Percentiles rank a stretch among this genome's conserved stretches.
These are phyloP conservation scores for Pristionchus entomophagus DNA, from an alignment of 2,888 invertebrate species.

Conservation along the genomic window DNA sequence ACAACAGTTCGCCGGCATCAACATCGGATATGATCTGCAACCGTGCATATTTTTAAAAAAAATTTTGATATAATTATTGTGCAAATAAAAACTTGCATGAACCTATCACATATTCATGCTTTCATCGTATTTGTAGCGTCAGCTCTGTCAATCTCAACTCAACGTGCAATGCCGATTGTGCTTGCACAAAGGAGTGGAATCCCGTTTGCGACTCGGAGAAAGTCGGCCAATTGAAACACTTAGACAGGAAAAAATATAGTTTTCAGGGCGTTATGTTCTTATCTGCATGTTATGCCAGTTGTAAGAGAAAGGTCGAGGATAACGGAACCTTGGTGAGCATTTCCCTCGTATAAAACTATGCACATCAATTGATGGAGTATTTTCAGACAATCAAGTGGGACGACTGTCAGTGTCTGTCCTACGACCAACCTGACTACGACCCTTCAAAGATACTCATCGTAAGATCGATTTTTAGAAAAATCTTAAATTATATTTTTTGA, in stretches of 20 bases:
- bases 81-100: too few species aligned
- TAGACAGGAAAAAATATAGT: too few species aligned
- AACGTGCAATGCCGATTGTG: constrained; percentile 66
- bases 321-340: background rate
- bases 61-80: too few species aligned
- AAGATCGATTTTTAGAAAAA: too few species aligned
- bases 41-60: constrained; percentile 19
- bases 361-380: too few species aligned
- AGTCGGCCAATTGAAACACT: too few species aligned
- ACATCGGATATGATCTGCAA: constrained; percentile 62
- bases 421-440: background rate
- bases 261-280: constrained; percentile 67
- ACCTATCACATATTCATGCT: too few species aligned
- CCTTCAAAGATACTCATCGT: background rate
- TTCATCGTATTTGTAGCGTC: background rate
- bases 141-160: background rate
- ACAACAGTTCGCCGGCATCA: constrained; percentile 74
- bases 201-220: constrained; percentile 70
- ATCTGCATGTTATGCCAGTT: constrained; percentile 75
- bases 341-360: too few species aligned
- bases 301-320: constrained; percentile 58
- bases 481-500: too few species aligned
- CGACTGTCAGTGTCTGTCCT: constrained; percentile 17
- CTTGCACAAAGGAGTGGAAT: constrained; percentile 69
- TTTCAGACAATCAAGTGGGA: constrained; percentile 21